Evolutionary conservation across 2,113 vertebrate genomes (phyloP).

Genomic region (Willisornis vidua): DNA sequence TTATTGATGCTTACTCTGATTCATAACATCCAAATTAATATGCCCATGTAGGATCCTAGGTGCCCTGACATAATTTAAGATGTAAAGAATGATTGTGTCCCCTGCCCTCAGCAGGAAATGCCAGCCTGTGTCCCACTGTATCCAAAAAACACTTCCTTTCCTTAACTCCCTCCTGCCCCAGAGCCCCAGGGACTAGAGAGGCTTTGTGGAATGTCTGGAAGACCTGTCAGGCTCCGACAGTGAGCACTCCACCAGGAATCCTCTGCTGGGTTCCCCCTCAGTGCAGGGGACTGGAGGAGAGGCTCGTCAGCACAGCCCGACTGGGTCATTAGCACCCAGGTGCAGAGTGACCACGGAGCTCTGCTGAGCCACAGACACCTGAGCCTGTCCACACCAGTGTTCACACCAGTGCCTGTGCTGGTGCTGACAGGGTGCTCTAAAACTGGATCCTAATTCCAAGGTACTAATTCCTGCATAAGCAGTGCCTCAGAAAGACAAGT

Average conservation of each 20-base stretch:
- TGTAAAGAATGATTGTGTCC: background rate
- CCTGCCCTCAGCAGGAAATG: background rate
- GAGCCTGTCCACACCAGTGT: background rate
- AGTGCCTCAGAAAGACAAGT: background rate
- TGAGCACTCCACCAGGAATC: background rate
- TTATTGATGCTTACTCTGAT: slow-evolving; percentile 19
- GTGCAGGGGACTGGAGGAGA: rapidly evolving
- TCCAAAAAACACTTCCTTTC: background rate
- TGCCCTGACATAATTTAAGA: background rate
- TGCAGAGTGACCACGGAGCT: background rate
- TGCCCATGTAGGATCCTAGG: background rate
- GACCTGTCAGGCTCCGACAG: background rate
- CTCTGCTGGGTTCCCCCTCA: background rate
- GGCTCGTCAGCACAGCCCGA: background rate
- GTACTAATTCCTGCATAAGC: background rate
- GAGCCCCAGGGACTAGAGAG: background rate
- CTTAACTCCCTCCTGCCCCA: background rate
- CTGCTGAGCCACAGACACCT: background rate
- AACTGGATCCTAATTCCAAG: background rate
- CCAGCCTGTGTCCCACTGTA: background rate
- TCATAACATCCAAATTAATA: background rate
- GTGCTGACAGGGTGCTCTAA: slow-evolving; percentile 14
- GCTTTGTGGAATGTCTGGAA: background rate
- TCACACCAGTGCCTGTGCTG: background rate
- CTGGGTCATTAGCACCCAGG: background rate